A percentile compares a stretch with the other conserved stretches of the same genome.
Evolutionary conservation across 1,140 invertebrate genomes (phyloP).

Genomic region (Acyrthosiphon pisum): DNA sequence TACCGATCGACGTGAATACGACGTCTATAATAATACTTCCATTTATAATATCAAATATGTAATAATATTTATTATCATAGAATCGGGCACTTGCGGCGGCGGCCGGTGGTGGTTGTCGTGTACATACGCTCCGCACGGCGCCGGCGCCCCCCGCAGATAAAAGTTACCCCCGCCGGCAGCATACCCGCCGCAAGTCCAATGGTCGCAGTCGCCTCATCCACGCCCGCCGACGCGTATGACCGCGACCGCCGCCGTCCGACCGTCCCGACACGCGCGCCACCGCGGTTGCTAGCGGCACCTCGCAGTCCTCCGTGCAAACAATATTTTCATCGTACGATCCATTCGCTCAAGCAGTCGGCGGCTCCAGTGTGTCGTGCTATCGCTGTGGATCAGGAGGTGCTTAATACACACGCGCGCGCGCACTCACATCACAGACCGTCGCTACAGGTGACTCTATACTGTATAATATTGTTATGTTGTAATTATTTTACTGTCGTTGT

Average conservation of each 20-base stretch:
- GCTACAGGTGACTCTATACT: background rate
- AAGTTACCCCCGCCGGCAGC: background rate
- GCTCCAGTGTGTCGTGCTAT: background rate
- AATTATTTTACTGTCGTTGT: background rate
- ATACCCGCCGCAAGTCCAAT: background rate
- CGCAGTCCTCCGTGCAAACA: background rate
- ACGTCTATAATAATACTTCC: background rate
- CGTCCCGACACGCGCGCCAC: too few species aligned
- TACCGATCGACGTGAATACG: background rate
- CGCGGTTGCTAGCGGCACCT: background rate
- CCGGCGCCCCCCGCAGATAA: constrained; percentile 14
- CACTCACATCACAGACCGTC: background rate
- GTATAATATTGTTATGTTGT: background rate
- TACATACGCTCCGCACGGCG: background rate
- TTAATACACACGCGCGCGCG: background rate
- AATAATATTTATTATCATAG: background rate
- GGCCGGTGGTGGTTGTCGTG: background rate
- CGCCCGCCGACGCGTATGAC: background rate
- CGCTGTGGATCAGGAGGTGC: background rate
- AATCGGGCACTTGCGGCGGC: background rate
- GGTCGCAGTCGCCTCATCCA: too few species aligned
- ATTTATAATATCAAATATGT: background rate
- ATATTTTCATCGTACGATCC: background rate
- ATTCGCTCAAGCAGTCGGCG: background rate
- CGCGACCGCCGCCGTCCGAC: background rate